Conservation (phyloP, 2,888 invertebrate species). For the Odontothrips loti region DNA sequence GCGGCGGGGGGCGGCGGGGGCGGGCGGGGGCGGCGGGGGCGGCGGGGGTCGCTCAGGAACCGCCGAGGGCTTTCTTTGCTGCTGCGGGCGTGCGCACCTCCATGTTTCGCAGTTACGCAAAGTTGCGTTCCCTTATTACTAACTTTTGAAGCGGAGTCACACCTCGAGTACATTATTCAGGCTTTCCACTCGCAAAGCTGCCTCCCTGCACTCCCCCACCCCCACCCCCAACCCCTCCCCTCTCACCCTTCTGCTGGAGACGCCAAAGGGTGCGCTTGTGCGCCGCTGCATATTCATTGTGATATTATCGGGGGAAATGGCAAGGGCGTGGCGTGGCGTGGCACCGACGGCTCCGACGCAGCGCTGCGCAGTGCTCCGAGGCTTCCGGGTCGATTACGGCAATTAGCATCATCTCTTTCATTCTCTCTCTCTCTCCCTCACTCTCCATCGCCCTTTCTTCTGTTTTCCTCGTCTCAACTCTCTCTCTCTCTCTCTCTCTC, state of each 20-base stretch:
- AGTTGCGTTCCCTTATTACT: background rate
- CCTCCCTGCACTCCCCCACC: background rate
- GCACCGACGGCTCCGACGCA: background rate
- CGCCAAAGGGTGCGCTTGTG: conserved; percentile 5
- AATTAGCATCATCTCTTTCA: conserved; percentile 7
- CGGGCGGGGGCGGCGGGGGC: too few species aligned
- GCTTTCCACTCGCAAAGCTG: background rate
- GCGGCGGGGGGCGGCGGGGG: too few species aligned
- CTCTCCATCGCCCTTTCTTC: background rate
- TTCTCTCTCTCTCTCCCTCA: background rate
- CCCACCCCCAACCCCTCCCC: background rate
- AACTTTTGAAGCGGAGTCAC: conserved; percentile 1
- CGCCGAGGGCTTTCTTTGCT: too few species aligned
- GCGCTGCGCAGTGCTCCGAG: background rate
- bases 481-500: background rate
- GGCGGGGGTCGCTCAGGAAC: too few species aligned
- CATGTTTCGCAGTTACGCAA: background rate
- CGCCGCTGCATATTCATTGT: conserved; percentile 19
- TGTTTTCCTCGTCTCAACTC: background rate
- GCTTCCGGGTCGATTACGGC: conserved; percentile 8
- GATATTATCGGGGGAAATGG: conserved; percentile 23
- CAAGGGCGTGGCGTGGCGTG: conserved; percentile 7
- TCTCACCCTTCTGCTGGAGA: background rate
- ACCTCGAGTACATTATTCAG: conserved; percentile 8
- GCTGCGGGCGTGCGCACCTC: background rate